Base-by-base conservation (phyloP, 2,888 invertebrate species). In the Tetrapedia diversipes region DNA sequence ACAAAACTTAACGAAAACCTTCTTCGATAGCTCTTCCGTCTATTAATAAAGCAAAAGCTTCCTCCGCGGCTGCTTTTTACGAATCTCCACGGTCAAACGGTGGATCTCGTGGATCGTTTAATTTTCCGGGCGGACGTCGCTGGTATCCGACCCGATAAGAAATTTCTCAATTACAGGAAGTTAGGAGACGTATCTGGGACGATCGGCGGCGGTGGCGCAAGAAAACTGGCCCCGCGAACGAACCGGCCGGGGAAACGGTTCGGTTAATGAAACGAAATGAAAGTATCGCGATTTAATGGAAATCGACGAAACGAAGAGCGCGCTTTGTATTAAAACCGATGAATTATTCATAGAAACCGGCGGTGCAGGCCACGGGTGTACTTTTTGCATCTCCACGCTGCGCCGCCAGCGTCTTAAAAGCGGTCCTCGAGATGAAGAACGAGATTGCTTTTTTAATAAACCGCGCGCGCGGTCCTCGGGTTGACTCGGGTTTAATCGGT, bases 241-340 rank as follows among this genome's bases (percentile, higher is more conserved):
- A 41, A 51, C 39, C n/a, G 11, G 11, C 24, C 32, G 41, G n/a
- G 24, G 59, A 54, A 54, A 39, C 32, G 59, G 65, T 19, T 49
- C 47, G 61, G 60, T 68, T 79, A 74, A 75, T 77, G 73, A 82
- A 82, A 76, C 49, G 53, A 57, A 81, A 81, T 60, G 77, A 79
- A 79, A 75, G 76, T 64, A 68, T 70, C 29, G 67, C 61, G 49
- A 61, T 81, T 81, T 81, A 83, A 83, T 83, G 75, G 77, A 73
- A 81, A 83, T 75, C 76, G 69, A 47, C 59, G 54, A 79, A 81
- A 70, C 71, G 66, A 68, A 70, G 49, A 34, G 72, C 29, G 63
- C 49, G 29, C 66, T 72, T 83, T 75, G 74, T 77, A 77, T 66
- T 81, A 77, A 73, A 71, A 53, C 43, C 57, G 27, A 83, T 83